Percentiles rank a stretch among this genome's conserved stretches.
Evolutionary conservation across 2,797 vertebrate species (phyloP).

Genomic region (Tiaroga cobitis): DNA sequence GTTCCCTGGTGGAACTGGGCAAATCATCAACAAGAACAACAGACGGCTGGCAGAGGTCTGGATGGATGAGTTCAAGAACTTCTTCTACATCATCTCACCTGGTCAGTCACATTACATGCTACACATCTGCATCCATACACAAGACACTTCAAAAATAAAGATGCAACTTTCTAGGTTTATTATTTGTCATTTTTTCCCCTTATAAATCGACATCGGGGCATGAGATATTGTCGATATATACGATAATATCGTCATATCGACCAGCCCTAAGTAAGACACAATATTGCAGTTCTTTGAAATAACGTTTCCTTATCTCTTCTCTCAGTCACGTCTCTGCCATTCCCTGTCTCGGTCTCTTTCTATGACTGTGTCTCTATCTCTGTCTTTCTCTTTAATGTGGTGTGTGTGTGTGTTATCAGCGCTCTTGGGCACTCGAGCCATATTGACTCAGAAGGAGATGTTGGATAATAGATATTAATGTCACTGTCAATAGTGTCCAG

Average conservation of each 20-base stretch:
- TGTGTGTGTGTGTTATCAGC: constrained; percentile 50
- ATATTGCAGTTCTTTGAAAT: background rate
- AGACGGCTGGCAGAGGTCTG: constrained; percentile 96
- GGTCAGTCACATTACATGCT: constrained; percentile 76
- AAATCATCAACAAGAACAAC: constrained; percentile 99
- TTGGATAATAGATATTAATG: constrained; percentile 66
- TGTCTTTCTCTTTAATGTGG: background rate
- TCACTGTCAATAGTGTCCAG: constrained; percentile 60
- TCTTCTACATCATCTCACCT: constrained; percentile 99
- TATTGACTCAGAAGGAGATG: constrained; percentile 56
- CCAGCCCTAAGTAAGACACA: background rate
- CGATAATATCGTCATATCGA: background rate
- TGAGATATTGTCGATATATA: background rate
- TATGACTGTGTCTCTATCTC: background rate
- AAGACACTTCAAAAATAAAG: background rate
- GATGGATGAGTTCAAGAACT: constrained; percentile 99
- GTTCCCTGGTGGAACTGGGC: constrained; percentile 96
- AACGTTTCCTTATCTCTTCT: background rate
- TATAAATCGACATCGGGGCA: background rate
- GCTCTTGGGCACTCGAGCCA: constrained; percentile 41
- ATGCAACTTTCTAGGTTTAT: background rate
- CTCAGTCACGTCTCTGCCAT: background rate
- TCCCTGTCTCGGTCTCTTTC: constrained; percentile 11
- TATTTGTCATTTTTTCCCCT: background rate
- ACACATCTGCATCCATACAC: background rate